Base-by-base conservation (phyloP, 2,888 invertebrate species). In the Nineta flava region DNA sequence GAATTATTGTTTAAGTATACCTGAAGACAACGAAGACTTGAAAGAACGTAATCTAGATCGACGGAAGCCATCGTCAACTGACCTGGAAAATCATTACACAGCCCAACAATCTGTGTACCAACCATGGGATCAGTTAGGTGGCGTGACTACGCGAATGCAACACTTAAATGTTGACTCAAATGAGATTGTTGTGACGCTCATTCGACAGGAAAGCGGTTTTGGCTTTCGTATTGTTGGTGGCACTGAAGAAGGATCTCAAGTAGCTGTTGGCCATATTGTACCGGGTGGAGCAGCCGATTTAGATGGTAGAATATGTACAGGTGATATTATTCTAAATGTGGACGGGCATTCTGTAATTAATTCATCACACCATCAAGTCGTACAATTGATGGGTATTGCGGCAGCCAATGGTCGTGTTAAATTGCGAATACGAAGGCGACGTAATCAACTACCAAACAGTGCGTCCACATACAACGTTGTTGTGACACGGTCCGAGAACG, bases 151-250 rank as follows among this genome's bases (percentile, higher is more conserved):
- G 54, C 53, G 51, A 47, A 47, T 53, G 47, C 55, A 43, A 49
- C 46, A 12, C 31, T 42, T n/a, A 49, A 52, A 15, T 47, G 50
- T 9, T 10, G 57, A 67, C 70, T 70, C 67, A 55, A 65, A 63
- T 51, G 67, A 65, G 1, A 72, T 62, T 53, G 62, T 64, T 54
- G 68, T 96, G 9, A 84, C 87, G 0, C 69, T 97, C 48, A 83
- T 86, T 46, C 76, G 93, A n/a, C 90, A 92, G 58, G 86, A 90
- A 35, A 83, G 84, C 50, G 97, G 97, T 2, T 99, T 99, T 71
- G 99, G 97, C 9, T 99, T 99, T 71, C 78, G 97, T 53, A 94
- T 99, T 62, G 90, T 97, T 32, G 97, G 97, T 17, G 99, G 99
- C 40, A 92, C 92, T 1, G 97, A 97, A 69, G 96, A 97, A 71